These are phyloP conservation scores for Eupeodes luniger DNA, from an alignment of 2,888 invertebrate genomes.

Conservation along the genomic window DNA sequence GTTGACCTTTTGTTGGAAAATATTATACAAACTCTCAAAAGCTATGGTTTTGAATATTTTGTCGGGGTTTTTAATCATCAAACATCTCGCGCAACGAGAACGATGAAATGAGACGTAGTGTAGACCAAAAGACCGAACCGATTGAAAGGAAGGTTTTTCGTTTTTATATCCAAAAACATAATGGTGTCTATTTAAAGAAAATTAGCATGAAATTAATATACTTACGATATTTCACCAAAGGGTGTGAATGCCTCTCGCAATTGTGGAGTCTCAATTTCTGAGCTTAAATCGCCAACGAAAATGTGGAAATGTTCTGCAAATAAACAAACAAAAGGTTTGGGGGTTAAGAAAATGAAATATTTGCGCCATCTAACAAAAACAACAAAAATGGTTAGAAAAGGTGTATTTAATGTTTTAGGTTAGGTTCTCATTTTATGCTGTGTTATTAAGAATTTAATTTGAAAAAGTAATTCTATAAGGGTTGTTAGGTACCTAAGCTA, in stretches of 20 bases:
- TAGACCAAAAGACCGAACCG: too few species aligned
- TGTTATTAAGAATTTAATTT: constrained; percentile 36
- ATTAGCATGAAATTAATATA: constrained; percentile 79
- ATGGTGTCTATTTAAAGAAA: constrained; percentile 45
- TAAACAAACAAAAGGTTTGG: constrained; percentile 48
- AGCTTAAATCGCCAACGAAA: constrained; percentile 99
- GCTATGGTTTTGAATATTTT: constrained; percentile 29
- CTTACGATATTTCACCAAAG: constrained; percentile 99
- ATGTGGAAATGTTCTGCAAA: constrained; percentile 99
- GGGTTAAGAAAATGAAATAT: too few species aligned
- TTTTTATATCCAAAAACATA: constrained; percentile 20
- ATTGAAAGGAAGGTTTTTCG: not conserved
- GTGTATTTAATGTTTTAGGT: constrained; percentile 2
- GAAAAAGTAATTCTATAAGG: constrained; percentile 25
- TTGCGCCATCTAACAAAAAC: constrained; percentile 78
- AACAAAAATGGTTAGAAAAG: constrained; percentile 62
- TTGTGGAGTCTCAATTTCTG: constrained; percentile 99
- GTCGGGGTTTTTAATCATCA: constrained; percentile 18
- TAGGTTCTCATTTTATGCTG: not conserved
- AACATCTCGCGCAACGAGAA: not conserved
- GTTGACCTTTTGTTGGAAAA: constrained; percentile 35
- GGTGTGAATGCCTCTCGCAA: constrained; percentile 98
- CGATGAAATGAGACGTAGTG: not conserved
- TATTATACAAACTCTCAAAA: constrained; percentile 30
- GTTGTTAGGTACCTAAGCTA: not conserved